Evolutionary conservation across 2,888 invertebrate species (phyloP), one percentile per base, ranked within the genome.

Genomic region (Disparrhopalites patrizii): DNA sequence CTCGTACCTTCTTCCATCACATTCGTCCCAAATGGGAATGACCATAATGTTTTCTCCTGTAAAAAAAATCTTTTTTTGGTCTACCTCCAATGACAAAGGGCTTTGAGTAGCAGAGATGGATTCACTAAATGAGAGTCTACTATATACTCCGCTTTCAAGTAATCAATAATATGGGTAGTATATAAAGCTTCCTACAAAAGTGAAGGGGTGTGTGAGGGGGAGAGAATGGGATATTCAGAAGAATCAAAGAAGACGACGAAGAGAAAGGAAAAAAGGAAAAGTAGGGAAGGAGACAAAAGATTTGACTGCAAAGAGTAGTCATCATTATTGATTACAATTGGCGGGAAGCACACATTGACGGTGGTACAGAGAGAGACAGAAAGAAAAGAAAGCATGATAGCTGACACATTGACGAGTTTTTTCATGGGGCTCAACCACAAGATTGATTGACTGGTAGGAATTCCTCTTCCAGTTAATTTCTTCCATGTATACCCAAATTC

Each of bases 381-480:
- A 33, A 31, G 3, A 15, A 43, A 43, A n/a, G 38, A 57, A 57
- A 27, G 31, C 18, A 28, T 10, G 30, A 33, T 47, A 50, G 47
- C 60, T 60, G 60, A 43, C 50, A 60, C 33, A 61, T 58, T 58
- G 43, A 28, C 20, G 30, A 54, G 54, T 31, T 54, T 54, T n/a
- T 31, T 33, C 54, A 31, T 31, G 30, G 23, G 33, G 51, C 18
- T 18, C 51, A 51, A 27, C 57, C 27, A 51, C 36, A 61, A 61
- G 61, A 61, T 61, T 61, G 61, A 61, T 61, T 61, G 61, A 61
- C 61, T 61, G 61, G 61, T 52, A 36, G 61, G 61, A 61, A 61
- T 61, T 61, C 61, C 51, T 51, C n/a, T n/a, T n/a, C 30, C 50
- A 36, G 51, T 51, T 61, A 30, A 50, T 60, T 60, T 50, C 47